Evolutionary conservation across 2,113 vertebrate genomes (phyloP).

Genomic region (Stomatorhinus ivindoensis): DNA sequence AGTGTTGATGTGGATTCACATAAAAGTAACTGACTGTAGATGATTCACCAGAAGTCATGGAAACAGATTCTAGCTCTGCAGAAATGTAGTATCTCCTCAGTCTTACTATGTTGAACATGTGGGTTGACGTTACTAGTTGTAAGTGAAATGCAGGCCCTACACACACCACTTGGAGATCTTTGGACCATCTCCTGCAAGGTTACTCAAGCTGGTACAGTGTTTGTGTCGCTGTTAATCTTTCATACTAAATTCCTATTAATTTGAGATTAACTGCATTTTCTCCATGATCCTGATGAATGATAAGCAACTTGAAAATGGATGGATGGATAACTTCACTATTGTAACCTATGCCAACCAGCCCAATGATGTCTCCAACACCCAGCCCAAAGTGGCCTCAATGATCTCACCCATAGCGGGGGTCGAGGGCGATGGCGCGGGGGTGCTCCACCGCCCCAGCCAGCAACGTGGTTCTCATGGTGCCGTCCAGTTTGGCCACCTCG

Average conservation of each 20-base stretch:
- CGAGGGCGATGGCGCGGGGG: constrained; percentile 84
- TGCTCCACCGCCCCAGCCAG: constrained; percentile 93
- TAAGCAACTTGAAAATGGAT: background rate
- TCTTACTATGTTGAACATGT: background rate
- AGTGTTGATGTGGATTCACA: background rate
- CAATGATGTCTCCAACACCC: background rate
- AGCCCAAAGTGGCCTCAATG: background rate
- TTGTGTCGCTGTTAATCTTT: background rate
- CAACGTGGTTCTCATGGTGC: constrained; percentile 88
- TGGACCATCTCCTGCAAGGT: background rate
- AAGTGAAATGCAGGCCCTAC: background rate
- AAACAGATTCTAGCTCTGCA: background rate
- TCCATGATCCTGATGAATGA: background rate
- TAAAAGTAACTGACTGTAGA: background rate
- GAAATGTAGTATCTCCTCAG: background rate
- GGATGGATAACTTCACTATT: background rate
- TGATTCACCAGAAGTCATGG: background rate
- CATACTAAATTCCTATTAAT: background rate
- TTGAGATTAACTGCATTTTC: background rate
- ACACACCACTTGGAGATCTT: background rate
- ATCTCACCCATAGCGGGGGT: constrained; percentile 84
- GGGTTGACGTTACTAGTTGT: background rate
- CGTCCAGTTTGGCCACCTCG: constrained; percentile 90
- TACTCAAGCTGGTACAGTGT: background rate
- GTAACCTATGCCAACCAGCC: background rate